Conservation (phyloP, 1,140 invertebrate genomes). For the Heliconius nattereri region DNA sequence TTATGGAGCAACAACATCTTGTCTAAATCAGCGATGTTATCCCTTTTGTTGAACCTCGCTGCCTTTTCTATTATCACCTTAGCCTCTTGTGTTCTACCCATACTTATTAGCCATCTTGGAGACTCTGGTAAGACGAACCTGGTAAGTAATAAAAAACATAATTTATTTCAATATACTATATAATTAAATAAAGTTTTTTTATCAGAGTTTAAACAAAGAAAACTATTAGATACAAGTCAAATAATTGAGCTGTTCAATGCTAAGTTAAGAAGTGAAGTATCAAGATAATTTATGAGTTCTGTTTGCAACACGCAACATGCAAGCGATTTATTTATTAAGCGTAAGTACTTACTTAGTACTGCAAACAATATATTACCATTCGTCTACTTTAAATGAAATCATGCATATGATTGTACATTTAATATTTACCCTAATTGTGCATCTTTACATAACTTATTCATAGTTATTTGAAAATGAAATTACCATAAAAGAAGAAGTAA, state of each 20-base stretch:
- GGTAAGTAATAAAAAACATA: conserved; percentile 39
- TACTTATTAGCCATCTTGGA: conserved; percentile 90
- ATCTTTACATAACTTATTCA: no score
- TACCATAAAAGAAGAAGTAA: conserved; percentile 85
- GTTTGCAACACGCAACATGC: neutral
- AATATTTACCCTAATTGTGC: no score
- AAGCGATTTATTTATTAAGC: neutral
- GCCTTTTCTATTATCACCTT: conserved; percentile 86
- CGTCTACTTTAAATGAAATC: no score
- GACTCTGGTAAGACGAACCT: conserved; percentile 92
- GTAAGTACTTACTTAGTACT: neutral
- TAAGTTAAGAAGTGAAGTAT: neutral
- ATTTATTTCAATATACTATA: neutral
- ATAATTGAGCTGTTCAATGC: neutral
- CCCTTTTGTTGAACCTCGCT: conserved; percentile 84
- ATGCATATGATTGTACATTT: no score
- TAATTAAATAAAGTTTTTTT: neutral
- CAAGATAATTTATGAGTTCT: neutral
- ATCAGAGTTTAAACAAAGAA: neutral
- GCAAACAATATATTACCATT: neutral
- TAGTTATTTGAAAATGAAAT: conserved; percentile 36
- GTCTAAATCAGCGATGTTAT: conserved; percentile 83
- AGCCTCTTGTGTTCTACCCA: conserved; percentile 87
- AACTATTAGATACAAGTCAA: neutral
- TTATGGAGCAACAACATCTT: conserved; percentile 81